phyloP scores from a whole-genome alignment of 2,888 invertebrate genomes.

The Mesorhabditis belari region DNA sequence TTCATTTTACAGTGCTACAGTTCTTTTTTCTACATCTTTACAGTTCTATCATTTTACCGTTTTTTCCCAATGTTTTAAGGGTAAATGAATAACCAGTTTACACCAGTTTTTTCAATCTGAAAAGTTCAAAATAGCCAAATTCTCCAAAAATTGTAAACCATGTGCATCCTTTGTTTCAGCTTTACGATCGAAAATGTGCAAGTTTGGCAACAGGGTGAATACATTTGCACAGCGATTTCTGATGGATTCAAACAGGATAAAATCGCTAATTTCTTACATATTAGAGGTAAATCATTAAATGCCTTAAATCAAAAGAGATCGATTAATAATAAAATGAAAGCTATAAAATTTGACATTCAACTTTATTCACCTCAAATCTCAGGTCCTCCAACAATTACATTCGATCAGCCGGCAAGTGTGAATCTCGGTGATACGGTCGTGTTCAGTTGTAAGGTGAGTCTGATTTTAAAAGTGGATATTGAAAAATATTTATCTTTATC shows the following conservation, averaged over 20 bases:
- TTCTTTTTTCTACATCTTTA: not conserved
- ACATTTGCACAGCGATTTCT: slow-evolving; percentile 45
- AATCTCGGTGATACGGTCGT: slow-evolving; percentile 25
- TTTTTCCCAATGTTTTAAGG: no score
- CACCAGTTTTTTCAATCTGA: no score
- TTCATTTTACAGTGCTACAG: not conserved
- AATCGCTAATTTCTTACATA: slow-evolving; percentile 37
- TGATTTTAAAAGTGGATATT: no score
- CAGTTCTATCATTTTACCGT: no score
- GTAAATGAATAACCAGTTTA: no score
- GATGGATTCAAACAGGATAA: slow-evolving; percentile 36
- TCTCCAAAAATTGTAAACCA: no score
- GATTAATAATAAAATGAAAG: not conserved
- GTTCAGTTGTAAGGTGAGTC: slow-evolving; percentile 29
- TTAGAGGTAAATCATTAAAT: slow-evolving; percentile 30
- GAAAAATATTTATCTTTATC: no score
- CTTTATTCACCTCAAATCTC: slow-evolving; percentile 1
- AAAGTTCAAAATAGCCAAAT: no score
- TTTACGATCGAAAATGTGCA: slow-evolving; percentile 38
- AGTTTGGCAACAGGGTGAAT: slow-evolving; percentile 44
- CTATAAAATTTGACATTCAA: not conserved
- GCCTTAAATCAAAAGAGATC: not conserved
- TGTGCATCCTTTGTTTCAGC: slow-evolving; percentile 13
- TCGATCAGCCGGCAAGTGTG: slow-evolving; percentile 14
- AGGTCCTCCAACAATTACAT: slow-evolving; percentile 32